A percentile compares a stretch with the other conserved stretches of the same genome.
These are phyloP conservation scores for Leptinotarsa texana DNA, from an alignment of 1,140 invertebrate genomes.

Conservation along the genomic window DNA sequence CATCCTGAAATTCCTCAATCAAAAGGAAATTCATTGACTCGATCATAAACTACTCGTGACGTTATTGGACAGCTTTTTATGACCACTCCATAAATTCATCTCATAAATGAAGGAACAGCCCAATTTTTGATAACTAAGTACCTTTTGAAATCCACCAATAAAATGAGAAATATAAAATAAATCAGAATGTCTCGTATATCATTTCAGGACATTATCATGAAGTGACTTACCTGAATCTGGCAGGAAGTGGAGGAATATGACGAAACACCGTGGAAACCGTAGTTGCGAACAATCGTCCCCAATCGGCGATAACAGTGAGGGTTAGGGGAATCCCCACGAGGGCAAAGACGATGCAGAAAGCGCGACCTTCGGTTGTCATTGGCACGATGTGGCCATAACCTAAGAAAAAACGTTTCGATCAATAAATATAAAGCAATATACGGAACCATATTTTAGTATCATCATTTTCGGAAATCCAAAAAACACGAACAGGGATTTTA, in stretches of 20 bases:
- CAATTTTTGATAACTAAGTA: too few species aligned
- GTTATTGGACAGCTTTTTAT: neutral
- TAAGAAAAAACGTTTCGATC: conserved; percentile 54
- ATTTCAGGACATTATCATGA: neutral
- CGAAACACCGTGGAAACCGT: conserved; percentile 69
- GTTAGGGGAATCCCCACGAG: conserved; percentile 92
- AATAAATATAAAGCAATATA: too few species aligned
- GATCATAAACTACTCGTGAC: neutral
- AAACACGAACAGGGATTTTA: too few species aligned
- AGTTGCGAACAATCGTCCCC: conserved; percentile 84
- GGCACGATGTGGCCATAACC: conserved; percentile 96
- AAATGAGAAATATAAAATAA: too few species aligned
- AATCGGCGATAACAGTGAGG: conserved; percentile 89
- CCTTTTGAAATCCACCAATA: too few species aligned
- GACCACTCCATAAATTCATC: too few species aligned
- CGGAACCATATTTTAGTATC: too few species aligned
- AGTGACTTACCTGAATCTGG: conserved; percentile 44
- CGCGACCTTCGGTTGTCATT: conserved; percentile 78
- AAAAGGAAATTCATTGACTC: too few species aligned
- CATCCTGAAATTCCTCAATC: too few species aligned
- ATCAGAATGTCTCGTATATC: too few species aligned
- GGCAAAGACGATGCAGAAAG: conserved; percentile 92
- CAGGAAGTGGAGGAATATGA: conserved; percentile 59
- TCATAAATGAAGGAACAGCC: too few species aligned
- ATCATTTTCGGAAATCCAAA: too few species aligned